These are phyloP conservation scores for Alcedo quadribrachys DNA, from an alignment of 2,797 vertebrate species.

Conservation along the genomic window DNA sequence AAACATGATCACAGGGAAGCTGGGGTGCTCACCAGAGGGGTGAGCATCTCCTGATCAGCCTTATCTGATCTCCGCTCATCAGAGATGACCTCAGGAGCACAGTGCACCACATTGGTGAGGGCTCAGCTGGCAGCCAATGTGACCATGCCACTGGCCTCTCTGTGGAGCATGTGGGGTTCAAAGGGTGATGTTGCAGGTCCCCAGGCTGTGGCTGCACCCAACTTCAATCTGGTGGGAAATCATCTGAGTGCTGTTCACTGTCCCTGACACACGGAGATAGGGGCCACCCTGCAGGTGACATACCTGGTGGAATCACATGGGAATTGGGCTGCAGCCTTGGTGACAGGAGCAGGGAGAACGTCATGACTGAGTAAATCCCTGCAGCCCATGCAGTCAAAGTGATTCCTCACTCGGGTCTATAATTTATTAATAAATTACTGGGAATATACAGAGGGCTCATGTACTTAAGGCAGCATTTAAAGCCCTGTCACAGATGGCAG, in stretches of 20 bases:
- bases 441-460: background rate
- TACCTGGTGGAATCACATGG: background rate
- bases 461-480: slow-evolving; percentile 5
- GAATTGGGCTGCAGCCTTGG: background rate
- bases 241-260: background rate
- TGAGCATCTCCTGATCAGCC: background rate
- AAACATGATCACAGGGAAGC: background rate
- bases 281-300: background rate
- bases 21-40: background rate
- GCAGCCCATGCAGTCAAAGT: background rate
- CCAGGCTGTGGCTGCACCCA: background rate
- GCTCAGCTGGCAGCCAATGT: background rate
- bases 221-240: background rate
- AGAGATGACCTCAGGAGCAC: background rate
- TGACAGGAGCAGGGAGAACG: background rate
- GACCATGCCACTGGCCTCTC: background rate
- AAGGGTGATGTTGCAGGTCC: rapidly evolving
- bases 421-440: background rate
- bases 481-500: background rate
- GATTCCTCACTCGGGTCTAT: background rate
- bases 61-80: background rate
- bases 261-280: rapidly evolving
- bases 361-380: background rate
- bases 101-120: background rate
- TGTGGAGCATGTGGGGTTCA: rapidly evolving